A percentile compares a stretch with the other conserved stretches of the same genome.
phyloP scores from a whole-genome alignment of 2,797 vertebrate genomes.

The Bryconaethiops microstoma region DNA sequence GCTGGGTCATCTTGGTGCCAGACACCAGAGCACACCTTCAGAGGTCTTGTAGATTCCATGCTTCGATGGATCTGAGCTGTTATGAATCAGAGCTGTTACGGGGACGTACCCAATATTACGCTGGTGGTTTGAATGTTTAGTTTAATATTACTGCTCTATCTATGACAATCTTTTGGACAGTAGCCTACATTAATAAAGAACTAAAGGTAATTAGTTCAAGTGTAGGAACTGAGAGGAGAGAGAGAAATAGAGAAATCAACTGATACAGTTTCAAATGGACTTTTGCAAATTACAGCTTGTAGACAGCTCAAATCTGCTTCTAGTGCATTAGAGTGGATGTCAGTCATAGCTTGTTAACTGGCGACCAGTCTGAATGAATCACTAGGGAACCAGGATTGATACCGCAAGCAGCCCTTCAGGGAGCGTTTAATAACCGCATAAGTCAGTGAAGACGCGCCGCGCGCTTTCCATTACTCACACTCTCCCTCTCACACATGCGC shows the following conservation, averaged over 20 bases:
- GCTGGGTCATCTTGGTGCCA: too few species aligned
- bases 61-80: too few species aligned
- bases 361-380: conserved; percentile 59
- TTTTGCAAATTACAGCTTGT: conserved; percentile 60
- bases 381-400: conserved; percentile 64
- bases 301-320: conserved; percentile 58
- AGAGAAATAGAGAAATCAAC: conserved; percentile 47
- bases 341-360: conserved; percentile 64
- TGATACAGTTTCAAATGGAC: conserved; percentile 59
- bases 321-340: conserved; percentile 62
- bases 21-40: too few species aligned
- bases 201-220: conserved; percentile 20
- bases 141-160: too few species aligned
- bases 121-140: too few species aligned
- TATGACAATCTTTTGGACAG: neutral
- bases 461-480: conserved; percentile 21
- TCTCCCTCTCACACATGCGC: neutral
- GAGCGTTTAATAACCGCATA: conserved; percentile 61
- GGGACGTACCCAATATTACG: too few species aligned
- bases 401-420: conserved; percentile 54
- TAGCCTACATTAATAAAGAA: conserved; percentile 25
- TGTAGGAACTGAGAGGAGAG: conserved; percentile 11
- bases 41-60: too few species aligned
- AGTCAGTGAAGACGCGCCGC: conserved; percentile 47
- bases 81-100: too few species aligned